Evolutionary conservation across 2,797 vertebrate species (phyloP).

Genomic region (Helicolenus hilgendorfi): DNA sequence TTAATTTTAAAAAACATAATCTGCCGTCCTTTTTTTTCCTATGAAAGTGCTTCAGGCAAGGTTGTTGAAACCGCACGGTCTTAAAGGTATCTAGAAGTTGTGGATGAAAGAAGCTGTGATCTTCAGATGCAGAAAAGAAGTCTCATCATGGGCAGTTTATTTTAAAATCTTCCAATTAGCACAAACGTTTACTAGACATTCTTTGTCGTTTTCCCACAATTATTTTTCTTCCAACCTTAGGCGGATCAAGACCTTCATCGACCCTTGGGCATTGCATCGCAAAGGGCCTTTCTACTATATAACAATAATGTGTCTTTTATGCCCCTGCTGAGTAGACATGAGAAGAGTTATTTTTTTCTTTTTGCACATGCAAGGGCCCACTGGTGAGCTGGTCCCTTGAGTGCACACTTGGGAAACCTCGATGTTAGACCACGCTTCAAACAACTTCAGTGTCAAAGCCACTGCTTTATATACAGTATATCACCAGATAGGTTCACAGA

Average conservation of each 20-base stretch:
- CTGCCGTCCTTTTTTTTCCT: not conserved
- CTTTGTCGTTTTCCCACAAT: not conserved
- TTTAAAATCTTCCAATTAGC: not conserved
- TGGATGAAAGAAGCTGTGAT: conserved; percentile 18
- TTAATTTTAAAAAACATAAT: conserved; percentile 23
- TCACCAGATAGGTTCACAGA: not conserved
- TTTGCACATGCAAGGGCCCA: not conserved
- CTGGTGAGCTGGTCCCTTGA: not conserved
- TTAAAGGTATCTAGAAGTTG: not conserved
- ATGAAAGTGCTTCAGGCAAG: conserved; percentile 13
- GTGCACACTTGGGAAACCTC: not conserved
- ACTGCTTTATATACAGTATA: not conserved
- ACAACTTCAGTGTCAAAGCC: not conserved
- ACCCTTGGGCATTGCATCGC: not conserved
- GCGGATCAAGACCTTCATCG: not conserved
- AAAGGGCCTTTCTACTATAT: not conserved
- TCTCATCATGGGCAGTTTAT: not conserved
- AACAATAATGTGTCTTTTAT: not conserved
- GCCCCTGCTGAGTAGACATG: not conserved
- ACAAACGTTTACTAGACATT: not conserved
- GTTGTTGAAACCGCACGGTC: conserved; percentile 11
- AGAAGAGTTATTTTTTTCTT: not conserved
- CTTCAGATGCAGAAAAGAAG: not conserved
- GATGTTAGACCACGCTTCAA: not conserved
- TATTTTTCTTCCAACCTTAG: not conserved